Percentiles rank a stretch among this genome's conserved stretches.
Conservation (phyloP, 2,888 invertebrate species). For the Leucania comma region DNA sequence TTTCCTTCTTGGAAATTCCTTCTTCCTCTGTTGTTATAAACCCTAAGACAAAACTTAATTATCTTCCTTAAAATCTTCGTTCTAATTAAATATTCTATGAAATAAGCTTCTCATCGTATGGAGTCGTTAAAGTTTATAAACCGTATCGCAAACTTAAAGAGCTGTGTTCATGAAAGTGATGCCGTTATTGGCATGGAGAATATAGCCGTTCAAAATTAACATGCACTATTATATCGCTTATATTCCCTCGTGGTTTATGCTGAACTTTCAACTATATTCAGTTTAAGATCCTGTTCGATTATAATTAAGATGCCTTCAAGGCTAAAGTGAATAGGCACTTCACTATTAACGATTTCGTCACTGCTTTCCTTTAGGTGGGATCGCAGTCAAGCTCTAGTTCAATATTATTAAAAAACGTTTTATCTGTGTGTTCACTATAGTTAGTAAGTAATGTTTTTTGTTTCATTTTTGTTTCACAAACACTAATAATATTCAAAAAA, state of each 20-base stretch:
- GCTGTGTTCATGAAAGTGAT: constrained; percentile 26
- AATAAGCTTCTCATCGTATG: constrained; percentile 6
- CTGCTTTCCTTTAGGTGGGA: too few relatives aligned
- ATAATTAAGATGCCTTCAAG: too few relatives aligned
- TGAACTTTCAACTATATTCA: constrained; percentile 10
- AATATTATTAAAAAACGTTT: too few relatives aligned
- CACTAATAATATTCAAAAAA: constrained; percentile 9
- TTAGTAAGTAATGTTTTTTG: not conserved
- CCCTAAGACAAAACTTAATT: not conserved
- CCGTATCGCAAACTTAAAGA: constrained; percentile 35
- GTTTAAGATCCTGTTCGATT: not conserved
- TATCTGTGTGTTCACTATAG: not conserved
- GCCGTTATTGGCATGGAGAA: constrained; percentile 24
- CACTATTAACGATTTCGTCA: too few relatives aligned
- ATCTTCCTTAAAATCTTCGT: constrained; percentile 7
- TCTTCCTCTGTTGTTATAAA: not conserved
- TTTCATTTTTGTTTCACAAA: not conserved
- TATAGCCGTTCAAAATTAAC: constrained; percentile 44
- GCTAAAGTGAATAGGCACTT: too few relatives aligned
- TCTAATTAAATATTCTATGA: not conserved
- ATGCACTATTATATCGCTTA: constrained; percentile 17
- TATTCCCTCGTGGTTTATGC: constrained; percentile 13
- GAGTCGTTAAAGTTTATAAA: constrained; percentile 36
- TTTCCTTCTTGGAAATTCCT: not conserved
- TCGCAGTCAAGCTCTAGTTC: too few relatives aligned